phyloP scores from a whole-genome alignment of 2,113 vertebrate genomes.

The Platichthys flesus region DNA sequence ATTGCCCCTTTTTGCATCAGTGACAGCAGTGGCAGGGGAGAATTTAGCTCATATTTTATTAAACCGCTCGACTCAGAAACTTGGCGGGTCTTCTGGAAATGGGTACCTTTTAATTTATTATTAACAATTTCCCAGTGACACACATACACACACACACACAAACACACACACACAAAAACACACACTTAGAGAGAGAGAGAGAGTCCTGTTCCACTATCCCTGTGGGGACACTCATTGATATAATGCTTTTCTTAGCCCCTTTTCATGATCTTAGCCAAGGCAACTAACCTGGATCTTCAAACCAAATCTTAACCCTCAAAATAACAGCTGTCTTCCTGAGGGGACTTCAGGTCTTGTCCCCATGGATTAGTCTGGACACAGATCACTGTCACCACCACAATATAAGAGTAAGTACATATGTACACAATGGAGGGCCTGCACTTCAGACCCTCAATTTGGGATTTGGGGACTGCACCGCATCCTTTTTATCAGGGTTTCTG shows the following conservation, averaged over 20 bases:
- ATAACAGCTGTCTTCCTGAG: too few species aligned
- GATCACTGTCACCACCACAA: too few species aligned
- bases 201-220: not conserved
- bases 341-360: too few species aligned
- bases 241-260: not conserved
- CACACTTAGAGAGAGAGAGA: too few species aligned
- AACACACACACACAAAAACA: not conserved
- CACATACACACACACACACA: not conserved
- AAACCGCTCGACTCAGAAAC: conserved; percentile 65
- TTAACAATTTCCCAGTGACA: conserved; percentile 57
- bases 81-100: conserved; percentile 66
- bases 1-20: conserved; percentile 61
- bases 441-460: too few species aligned
- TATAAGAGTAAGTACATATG: too few species aligned
- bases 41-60: conserved; percentile 77
- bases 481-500: too few species aligned
- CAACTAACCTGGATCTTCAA: not conserved
- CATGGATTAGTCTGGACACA: too few species aligned
- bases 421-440: too few species aligned
- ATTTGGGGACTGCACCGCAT: too few species aligned
- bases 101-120: conserved; percentile 67
- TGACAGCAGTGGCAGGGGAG: conserved; percentile 52
- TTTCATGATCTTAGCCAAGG: not conserved
- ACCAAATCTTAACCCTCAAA: not conserved
- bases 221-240: not conserved